Conservation (phyloP, 2,888 invertebrate genomes). For the Xanthostigma xanthostigma region DNA sequence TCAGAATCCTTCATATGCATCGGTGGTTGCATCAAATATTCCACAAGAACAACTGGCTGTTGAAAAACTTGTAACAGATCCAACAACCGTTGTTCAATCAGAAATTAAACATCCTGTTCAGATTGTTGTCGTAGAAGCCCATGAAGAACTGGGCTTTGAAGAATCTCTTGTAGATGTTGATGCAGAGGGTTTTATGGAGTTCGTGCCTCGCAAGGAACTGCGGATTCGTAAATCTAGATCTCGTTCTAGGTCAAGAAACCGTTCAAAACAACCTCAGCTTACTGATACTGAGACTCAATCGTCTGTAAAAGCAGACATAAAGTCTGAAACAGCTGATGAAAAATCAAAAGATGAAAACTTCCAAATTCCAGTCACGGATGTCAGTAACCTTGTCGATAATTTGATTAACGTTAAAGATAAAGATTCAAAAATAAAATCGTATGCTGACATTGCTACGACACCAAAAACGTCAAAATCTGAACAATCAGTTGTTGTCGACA, state of each 20-base stretch:
- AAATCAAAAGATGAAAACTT: not conserved
- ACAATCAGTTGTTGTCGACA: conserved; percentile 1
- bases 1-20: not conserved
- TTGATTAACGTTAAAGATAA: conserved; percentile 3
- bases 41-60: not conserved
- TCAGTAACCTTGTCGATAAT: not conserved
- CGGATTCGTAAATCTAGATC: conserved; percentile 26
- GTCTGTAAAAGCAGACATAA: not conserved
- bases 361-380: conserved; percentile 5
- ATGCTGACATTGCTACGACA: conserved; percentile 9
- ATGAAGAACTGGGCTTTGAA: not conserved
- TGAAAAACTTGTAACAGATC: not conserved
- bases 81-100: no score
- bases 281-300: not conserved
- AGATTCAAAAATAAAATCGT: conserved; percentile 9
- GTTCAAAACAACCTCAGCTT: not conserved
- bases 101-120: not conserved
- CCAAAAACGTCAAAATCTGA: conserved; percentile 4
- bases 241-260: conserved; percentile 15
- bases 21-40: not conserved
- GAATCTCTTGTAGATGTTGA: conserved; percentile 22
- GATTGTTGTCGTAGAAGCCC: not conserved
- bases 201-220: conserved; percentile 28
- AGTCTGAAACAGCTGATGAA: not conserved
- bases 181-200: conserved; percentile 34